Evolutionary conservation across 1,140 invertebrate genomes (phyloP), one percentile per base, ranked within the genome.

Genomic region (Cherax quadricarinatus): DNA sequence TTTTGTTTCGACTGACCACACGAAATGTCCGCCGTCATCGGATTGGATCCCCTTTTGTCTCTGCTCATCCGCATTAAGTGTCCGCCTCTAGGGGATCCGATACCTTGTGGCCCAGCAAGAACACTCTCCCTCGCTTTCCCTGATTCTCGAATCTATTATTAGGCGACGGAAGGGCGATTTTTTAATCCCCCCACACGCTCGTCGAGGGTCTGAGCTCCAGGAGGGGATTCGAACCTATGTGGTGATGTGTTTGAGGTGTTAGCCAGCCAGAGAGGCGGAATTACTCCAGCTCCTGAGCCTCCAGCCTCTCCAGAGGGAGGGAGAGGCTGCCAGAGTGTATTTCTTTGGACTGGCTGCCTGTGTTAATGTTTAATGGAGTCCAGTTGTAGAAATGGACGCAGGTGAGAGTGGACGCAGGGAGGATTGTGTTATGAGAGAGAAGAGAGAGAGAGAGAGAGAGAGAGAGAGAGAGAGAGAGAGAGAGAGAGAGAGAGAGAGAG

Each of bases 1-100:
- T 93, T 93, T 93, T 93, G 92, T 93, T 93, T 93, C 92, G 87
- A 93, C 87, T 93, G 92, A 93, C 92, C 92, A 89, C 92, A 89
- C 92, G 87, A 89, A 93, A 89, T 86, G 92, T 93, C 92, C 92
- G 86, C 87, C 88, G 87, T 93, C 92, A 93, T 93, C 92, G 92
- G 92, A 93, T 93, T 89, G 83, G 81, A 86, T 93, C 92, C 88
- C 92, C 92, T 86, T 92, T 93, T 93, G 90, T 93, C 88, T 89
- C 78, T 81, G 87, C 79, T 93, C 92, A 93, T 89, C 92, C 92
- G 92, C 84, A 93, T 93, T 93, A 93, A 93, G 92, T 93, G 92
- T 89, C 88, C 83, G 79, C 73, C 92, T 86, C 91, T 86, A 66
- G 92, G 92, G 84, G 92, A 91, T 91, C 78, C 84, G 84, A 87